Evolutionary conservation across 2,113 vertebrate genomes (phyloP).

Genomic region (Procavia capensis): DNA sequence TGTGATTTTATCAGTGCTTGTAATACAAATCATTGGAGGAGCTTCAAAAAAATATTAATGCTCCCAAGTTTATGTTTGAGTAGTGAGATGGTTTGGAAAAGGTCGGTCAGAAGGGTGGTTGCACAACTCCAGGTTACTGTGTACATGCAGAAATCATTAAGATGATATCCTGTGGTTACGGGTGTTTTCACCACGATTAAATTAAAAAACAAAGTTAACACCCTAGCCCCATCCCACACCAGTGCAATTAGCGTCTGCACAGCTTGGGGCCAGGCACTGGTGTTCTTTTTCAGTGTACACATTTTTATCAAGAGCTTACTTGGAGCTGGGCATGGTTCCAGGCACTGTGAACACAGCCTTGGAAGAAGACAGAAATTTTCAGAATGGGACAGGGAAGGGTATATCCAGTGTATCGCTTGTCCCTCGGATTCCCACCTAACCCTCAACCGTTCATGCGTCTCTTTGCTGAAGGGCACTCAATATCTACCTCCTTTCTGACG

Average conservation of each 20-base stretch:
- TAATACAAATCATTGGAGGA: not conserved
- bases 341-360: not conserved
- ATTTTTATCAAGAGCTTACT: not conserved
- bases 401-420: too few relatives aligned
- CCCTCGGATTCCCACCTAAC: not conserved
- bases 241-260: rapidly evolving
- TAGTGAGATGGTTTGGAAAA: not conserved
- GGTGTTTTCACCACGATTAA: not conserved
- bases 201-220: too few relatives aligned
- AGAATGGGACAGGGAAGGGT: not conserved
- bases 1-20: not conserved
- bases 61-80: not conserved
- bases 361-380: too few relatives aligned
- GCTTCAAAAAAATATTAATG: not conserved
- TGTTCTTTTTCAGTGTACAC: not conserved
- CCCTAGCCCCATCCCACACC: not conserved
- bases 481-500: too few relatives aligned
- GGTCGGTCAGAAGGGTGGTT: not conserved
- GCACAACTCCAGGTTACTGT: not conserved
- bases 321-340: not conserved
- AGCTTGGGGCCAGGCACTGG: not conserved
- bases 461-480: too few relatives aligned
- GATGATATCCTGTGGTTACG: not conserved
- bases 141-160: not conserved
- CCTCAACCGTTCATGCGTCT: too few relatives aligned